Conservation (phyloP, 2,888 invertebrate species). For the Autographa gamma region DNA sequence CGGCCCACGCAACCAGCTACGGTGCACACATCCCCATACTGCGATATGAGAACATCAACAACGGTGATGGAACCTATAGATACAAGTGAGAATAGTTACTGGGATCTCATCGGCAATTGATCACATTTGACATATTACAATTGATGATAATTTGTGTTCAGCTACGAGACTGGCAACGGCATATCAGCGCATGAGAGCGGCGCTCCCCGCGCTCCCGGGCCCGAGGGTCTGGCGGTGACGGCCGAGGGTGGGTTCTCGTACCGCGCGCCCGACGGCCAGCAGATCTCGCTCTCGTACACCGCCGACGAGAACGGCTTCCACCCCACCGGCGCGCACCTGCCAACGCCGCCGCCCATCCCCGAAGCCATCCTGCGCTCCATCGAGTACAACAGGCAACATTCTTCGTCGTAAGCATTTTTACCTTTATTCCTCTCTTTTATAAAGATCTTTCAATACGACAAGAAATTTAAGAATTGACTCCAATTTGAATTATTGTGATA, state of each 20-base stretch:
- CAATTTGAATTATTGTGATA: too few species aligned
- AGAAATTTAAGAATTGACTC: too few species aligned
- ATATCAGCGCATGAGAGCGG: constrained; percentile 89
- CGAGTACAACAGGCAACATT: constrained; percentile 75
- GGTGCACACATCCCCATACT: constrained; percentile 88
- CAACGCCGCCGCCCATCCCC: constrained; percentile 89
- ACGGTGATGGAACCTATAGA: constrained; percentile 90
- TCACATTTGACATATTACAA: too few species aligned
- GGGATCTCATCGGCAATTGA: too few species aligned
- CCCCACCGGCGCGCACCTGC: constrained; percentile 88
- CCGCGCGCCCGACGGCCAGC: constrained; percentile 90
- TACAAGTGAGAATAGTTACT: constrained; percentile 90
- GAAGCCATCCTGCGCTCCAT: constrained; percentile 86
- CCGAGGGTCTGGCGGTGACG: constrained; percentile 82
- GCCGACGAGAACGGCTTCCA: constrained; percentile 92
- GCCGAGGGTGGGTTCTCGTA: constrained; percentile 91
- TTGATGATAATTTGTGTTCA: too few species aligned
- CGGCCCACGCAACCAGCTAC: constrained; percentile 52
- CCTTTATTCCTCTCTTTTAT: neutral
- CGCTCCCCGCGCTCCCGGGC: constrained; percentile 84
- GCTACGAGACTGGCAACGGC: constrained; percentile 90
- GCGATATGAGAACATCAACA: constrained; percentile 89
- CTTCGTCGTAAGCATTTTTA: constrained; percentile 70
- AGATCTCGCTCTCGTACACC: constrained; percentile 89
- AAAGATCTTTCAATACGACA: too few species aligned